Evolutionary conservation across 2,797 vertebrate species (phyloP), one percentile per base, ranked within the genome.

Genomic region (Schizopygopsis pylzovi): DNA sequence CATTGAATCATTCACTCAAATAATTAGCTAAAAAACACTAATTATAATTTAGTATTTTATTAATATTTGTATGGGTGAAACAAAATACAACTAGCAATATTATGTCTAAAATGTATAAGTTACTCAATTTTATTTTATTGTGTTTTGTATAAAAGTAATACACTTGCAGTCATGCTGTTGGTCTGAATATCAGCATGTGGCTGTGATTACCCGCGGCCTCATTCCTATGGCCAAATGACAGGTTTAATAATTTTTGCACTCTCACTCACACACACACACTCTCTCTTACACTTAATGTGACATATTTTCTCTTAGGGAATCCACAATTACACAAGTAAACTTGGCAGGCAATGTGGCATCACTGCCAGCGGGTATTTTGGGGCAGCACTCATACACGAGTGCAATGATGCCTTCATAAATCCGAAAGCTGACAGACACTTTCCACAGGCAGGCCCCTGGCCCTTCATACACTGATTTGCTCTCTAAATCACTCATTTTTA

Each of bases 401-500:
- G 47, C 39, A 16, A 52, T 33, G 78, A 83, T n/a, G 79, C 78
- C 81, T 77, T 82, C 47, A 80, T 90, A 88, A 90, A 90, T 88
- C 88, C 39, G 67, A 83, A 71, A 54, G 61, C 87, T 80, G 80
- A 86, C 61, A 45, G 85, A 79, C 76, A 87, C 67, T 61, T 83
- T 79, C 25, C 67, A 79, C 37, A 81, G 87, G 61, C 79, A 76
- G 81, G 75, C 73, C 73, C 81, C 52, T 15, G 33, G 79, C 63
- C 47, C 49, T 79, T 72, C 81, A 81, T 33, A 16, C 9, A 39
- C 47, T 73, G 82, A 72, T 84, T 83, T 72, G 33, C 16, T 70
- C 81, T 70, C 75, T 87, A 86, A 86, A 79, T 89, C 85, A 86
- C 81, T 81, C 83, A 85, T 75, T 87, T 85, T 85, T 86, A 88